phyloP scores from a whole-genome alignment of 2,113 vertebrate species.

The Quiscalus mexicanus region DNA sequence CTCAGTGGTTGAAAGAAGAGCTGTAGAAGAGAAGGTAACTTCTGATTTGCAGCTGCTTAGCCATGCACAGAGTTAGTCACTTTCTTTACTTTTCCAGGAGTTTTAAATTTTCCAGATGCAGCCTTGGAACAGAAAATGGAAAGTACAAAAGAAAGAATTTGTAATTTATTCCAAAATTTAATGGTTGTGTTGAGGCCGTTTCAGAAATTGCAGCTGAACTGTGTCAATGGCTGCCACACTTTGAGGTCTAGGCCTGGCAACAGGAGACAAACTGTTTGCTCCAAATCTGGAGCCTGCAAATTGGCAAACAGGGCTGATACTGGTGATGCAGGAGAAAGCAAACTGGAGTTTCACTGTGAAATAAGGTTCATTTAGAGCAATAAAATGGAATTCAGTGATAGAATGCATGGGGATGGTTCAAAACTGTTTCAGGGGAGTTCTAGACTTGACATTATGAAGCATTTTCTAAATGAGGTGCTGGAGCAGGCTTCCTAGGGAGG shows the following conservation, averaged over 20 bases:
- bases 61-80: not conserved
- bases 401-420: not conserved
- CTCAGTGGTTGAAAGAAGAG: not conserved
- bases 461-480: not conserved
- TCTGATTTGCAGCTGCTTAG: not conserved
- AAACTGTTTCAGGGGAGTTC: not conserved
- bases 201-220: conserved; percentile 19
- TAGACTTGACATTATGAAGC: not conserved
- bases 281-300: not conserved
- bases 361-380: not conserved
- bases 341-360: not conserved
- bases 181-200: not conserved
- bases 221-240: not conserved
- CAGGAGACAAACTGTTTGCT: not conserved
- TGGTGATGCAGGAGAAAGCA: not conserved
- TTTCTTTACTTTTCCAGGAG: conserved; percentile 13
- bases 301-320: not conserved
- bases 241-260: not conserved
- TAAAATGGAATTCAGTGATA: not conserved
- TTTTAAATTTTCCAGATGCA: conserved; percentile 28
- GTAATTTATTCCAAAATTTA: not conserved
- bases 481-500: not conserved
- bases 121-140: conserved; percentile 19
- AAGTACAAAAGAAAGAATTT: conserved; percentile 16
- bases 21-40: not conserved